A percentile compares a stretch with the other conserved stretches of the same genome.
phyloP scores from a whole-genome alignment of 2,797 vertebrate genomes.

The Acanthiza pusilla region DNA sequence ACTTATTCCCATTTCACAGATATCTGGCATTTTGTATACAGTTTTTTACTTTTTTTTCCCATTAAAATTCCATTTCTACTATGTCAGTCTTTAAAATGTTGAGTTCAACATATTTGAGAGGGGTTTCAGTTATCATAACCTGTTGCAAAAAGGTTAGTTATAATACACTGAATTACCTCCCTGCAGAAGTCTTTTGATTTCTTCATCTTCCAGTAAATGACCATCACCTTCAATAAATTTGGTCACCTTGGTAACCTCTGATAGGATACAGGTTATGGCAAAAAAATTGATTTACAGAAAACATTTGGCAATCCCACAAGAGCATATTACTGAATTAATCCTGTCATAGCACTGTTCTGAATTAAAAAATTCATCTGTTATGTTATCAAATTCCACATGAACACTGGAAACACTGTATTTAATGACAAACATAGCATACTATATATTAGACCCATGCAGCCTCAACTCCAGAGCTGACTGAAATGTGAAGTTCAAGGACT shows the following conservation, averaged over 20 bases:
- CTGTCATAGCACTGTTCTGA: background rate
- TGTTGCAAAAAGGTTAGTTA: slow-evolving; percentile 71
- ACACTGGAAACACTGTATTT: background rate
- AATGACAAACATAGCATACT: background rate
- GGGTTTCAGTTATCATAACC: slow-evolving; percentile 41
- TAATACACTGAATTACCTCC: slow-evolving; percentile 81
- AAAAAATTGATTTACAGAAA: slow-evolving; percentile 57
- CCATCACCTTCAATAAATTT: slow-evolving; percentile 82
- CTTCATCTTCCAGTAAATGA: slow-evolving; percentile 83
- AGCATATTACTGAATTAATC: background rate
- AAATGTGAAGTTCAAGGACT: background rate
- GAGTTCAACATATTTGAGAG: background rate
- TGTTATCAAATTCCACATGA: background rate
- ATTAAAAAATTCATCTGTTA: background rate
- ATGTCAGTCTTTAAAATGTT: slow-evolving; percentile 80
- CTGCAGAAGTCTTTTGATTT: slow-evolving; percentile 83
- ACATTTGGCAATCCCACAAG: background rate
- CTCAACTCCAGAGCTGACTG: background rate
- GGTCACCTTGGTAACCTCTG: slow-evolving; percentile 84
- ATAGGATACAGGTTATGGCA: slow-evolving; percentile 77
- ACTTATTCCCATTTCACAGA: background rate
- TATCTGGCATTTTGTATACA: background rate
- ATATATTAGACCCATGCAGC: background rate
- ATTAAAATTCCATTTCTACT: background rate
- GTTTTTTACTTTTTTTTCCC: background rate